phyloP scores from a whole-genome alignment of 2,797 vertebrate genomes.

The Macroramphosus scolopax region DNA sequence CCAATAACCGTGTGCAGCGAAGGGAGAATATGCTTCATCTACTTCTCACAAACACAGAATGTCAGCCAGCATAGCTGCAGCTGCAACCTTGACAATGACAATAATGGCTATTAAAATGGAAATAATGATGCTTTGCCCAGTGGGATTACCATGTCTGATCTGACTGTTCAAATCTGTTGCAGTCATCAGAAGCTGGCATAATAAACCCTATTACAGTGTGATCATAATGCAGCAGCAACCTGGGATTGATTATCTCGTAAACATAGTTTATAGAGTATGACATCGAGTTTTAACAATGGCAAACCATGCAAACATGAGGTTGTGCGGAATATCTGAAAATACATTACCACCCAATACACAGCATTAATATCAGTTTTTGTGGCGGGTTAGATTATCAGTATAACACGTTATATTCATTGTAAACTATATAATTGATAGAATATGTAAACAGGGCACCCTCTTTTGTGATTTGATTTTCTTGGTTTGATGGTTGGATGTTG shows the following conservation, averaged over 20 bases:
- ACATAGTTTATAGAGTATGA: slow-evolving; percentile 35
- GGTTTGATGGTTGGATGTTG: no score
- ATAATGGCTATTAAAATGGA: slow-evolving; percentile 68
- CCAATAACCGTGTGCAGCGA: slow-evolving; percentile 66
- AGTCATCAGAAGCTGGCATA: slow-evolving; percentile 43
- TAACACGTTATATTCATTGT: no score
- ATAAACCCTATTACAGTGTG: slow-evolving; percentile 43
- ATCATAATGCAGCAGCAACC: slow-evolving; percentile 23
- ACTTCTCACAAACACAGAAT: slow-evolving; percentile 57
- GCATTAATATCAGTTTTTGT: neutral
- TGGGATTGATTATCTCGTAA: slow-evolving; percentile 47
- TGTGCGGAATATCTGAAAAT: slow-evolving; percentile 1
- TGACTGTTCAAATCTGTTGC: slow-evolving; percentile 23
- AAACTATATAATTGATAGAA: no score
- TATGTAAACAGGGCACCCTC: no score
- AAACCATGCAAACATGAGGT: slow-evolving; percentile 18
- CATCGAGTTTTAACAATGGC: slow-evolving; percentile 33
- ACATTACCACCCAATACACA: slow-evolving; percentile 1
- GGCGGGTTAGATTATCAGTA: neutral
- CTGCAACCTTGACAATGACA: slow-evolving; percentile 72
- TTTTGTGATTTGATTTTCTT: no score
- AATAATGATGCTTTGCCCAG: slow-evolving; percentile 49
- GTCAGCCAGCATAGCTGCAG: slow-evolving; percentile 51
- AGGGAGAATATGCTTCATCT: slow-evolving; percentile 60
- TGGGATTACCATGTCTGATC: slow-evolving; percentile 55